Evolutionary conservation across 2,888 invertebrate genomes (phyloP).

Genomic region (Philopedon plagiatum): DNA sequence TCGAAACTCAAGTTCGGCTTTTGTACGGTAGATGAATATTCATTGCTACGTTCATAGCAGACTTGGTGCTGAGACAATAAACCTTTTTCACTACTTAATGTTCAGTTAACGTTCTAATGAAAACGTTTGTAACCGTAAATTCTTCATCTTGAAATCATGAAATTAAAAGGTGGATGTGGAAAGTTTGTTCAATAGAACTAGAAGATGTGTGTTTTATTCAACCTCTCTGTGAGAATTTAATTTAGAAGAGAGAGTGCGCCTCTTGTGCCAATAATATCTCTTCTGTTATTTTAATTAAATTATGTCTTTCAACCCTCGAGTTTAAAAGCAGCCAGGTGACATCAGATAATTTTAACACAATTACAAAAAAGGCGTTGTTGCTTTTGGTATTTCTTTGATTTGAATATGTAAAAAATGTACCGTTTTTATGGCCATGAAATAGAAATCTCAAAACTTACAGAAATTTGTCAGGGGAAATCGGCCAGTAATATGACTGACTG

Average conservation of each 20-base stretch:
- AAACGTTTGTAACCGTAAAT: constrained; percentile 60
- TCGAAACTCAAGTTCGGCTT: constrained; percentile 61
- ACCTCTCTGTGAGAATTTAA: constrained; percentile 6
- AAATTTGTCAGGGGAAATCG: too few relatives aligned
- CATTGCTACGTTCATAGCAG: constrained; percentile 59
- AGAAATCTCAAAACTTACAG: too few relatives aligned
- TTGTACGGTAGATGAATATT: constrained; percentile 64
- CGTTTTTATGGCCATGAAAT: too few relatives aligned
- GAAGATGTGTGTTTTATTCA: constrained; percentile 18
- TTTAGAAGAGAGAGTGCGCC: not conserved
- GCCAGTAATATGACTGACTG: too few relatives aligned
- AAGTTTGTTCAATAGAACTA: constrained; percentile 9
- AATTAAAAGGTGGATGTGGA: constrained; percentile 21
- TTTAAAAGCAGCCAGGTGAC: not conserved
- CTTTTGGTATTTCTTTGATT: too few relatives aligned
- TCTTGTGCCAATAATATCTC: not conserved
- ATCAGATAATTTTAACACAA: too few relatives aligned
- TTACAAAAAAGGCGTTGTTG: too few relatives aligned
- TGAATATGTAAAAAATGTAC: too few relatives aligned
- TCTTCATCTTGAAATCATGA: constrained; percentile 53
- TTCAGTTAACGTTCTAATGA: constrained; percentile 53
- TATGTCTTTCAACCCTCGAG: not conserved
- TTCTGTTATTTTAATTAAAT: not conserved
- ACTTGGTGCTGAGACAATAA: constrained; percentile 59
- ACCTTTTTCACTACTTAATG: constrained; percentile 40